Evolutionary conservation across 2,797 vertebrate species (phyloP).

Genomic region (Etheostoma nigrum): DNA sequence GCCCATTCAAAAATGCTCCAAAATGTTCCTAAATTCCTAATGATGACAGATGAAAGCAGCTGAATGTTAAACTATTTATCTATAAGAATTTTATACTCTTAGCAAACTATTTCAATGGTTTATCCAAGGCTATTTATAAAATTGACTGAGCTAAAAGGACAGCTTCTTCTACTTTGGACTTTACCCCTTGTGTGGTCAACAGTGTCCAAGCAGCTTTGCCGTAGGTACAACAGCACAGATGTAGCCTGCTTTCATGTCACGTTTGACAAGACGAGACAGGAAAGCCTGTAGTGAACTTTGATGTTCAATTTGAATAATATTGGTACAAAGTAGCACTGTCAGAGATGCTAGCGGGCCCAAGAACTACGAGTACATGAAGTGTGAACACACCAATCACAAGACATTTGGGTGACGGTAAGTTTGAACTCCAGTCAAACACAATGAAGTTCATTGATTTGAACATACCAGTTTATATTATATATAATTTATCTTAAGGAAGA

Average conservation of each 20-base stretch:
- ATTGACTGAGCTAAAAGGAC: slow-evolving; percentile 10
- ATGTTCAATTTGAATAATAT: slow-evolving; percentile 34
- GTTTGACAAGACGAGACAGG: slow-evolving; percentile 38
- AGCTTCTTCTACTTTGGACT: slow-evolving; percentile 30
- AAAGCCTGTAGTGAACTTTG: slow-evolving; percentile 39
- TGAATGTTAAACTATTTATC: not conserved
- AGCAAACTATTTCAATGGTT: no score
- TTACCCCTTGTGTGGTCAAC: slow-evolving; percentile 15
- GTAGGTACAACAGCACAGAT: not conserved
- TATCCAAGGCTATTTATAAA: not conserved
- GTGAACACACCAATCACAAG: not conserved
- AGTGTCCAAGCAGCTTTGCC: slow-evolving; percentile 7
- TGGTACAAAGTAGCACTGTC: slow-evolving; percentile 18
- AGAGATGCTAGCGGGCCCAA: slow-evolving; percentile 5
- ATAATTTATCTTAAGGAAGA: not conserved
- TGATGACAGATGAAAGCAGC: slow-evolving; percentile 10
- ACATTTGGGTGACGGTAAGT: slow-evolving; percentile 4
- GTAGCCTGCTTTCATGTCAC: slow-evolving; percentile 37
- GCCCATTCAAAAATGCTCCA: slow-evolving; percentile 3
- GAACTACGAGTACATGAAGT: not conserved
- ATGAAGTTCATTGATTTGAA: not conserved
- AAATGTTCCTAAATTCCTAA: not conserved
- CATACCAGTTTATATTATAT: not conserved
- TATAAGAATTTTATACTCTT: not conserved
- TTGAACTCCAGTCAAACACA: not conserved